phyloP scores from a whole-genome alignment of 2,888 invertebrate genomes.

The Pediacus dermestoides region DNA sequence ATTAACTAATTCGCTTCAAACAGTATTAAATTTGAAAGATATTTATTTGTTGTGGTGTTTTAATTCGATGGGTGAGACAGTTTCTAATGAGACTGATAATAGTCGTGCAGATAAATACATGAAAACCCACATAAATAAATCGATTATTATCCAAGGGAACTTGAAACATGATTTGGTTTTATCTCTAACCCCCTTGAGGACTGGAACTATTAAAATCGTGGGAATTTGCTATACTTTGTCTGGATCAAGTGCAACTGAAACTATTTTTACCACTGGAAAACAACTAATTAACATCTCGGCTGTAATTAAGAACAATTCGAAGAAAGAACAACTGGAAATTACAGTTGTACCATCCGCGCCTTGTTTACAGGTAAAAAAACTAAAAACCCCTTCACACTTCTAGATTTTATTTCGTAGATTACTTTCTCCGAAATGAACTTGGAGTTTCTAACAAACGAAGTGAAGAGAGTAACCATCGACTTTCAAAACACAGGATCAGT shows the following conservation, averaged over 20 bases:
- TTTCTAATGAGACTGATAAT: constrained; percentile 44
- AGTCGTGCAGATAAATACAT: constrained; percentile 49
- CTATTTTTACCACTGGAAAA: constrained; percentile 59
- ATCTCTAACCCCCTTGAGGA: constrained; percentile 67
- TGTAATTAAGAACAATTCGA: constrained; percentile 38
- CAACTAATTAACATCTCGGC: constrained; percentile 53
- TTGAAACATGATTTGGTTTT: constrained; percentile 64
- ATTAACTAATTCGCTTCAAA: constrained; percentile 72
- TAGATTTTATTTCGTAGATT: constrained; percentile 53
- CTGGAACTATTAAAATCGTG: constrained; percentile 69
- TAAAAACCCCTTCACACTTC: no score
- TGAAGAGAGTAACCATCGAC: constrained; percentile 64
- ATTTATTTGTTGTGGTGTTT: constrained; percentile 73
- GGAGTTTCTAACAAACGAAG: constrained; percentile 70
- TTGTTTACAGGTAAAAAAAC: constrained; percentile 66
- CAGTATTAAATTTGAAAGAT: constrained; percentile 66
- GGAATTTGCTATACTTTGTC: constrained; percentile 57
- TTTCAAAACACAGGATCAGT: constrained; percentile 68
- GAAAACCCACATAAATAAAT: constrained; percentile 57
- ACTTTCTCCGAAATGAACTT: constrained; percentile 64
- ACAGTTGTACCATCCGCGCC: constrained; percentile 77
- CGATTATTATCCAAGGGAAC: constrained; percentile 57
- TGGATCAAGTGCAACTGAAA: constrained; percentile 39
- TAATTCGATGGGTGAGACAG: constrained; percentile 46
- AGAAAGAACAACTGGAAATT: constrained; percentile 69